Conservation (phyloP, 2,797 vertebrate species). For the Thunnus albacares region DNA sequence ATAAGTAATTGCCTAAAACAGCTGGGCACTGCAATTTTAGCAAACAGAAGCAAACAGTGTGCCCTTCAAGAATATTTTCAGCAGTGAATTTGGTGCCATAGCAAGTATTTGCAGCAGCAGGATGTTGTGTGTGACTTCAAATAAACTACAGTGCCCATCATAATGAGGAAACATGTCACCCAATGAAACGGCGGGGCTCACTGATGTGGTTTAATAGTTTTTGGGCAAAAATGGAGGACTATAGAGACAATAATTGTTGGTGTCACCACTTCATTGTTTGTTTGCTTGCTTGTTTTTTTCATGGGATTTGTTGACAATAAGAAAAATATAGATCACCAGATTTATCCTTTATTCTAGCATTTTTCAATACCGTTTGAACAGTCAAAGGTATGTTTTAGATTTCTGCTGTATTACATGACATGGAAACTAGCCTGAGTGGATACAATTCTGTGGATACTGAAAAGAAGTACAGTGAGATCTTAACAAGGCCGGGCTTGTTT, state of each 20-base stretch:
- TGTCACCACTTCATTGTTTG: too few relatives aligned
- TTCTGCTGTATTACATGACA: slow-evolving; percentile 9
- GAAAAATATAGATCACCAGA: background rate
- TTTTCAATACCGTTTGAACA: background rate
- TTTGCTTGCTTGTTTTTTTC: slow-evolving; percentile 28
- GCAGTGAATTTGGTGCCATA: background rate
- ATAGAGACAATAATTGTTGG: background rate
- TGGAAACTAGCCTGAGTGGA: background rate
- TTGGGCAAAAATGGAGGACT: background rate
- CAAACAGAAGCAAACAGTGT: background rate
- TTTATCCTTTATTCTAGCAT: background rate
- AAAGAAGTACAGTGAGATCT: slow-evolving; percentile 10
- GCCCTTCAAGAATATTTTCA: slow-evolving; percentile 29
- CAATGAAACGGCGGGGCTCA: background rate
- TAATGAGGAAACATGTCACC: background rate
- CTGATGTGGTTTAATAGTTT: background rate
- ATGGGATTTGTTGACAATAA: slow-evolving; percentile 16
- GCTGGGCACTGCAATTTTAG: background rate
- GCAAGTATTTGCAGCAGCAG: background rate
- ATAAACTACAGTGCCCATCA: background rate
- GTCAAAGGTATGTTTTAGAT: slow-evolving; percentile 6
- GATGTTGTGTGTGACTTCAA: background rate
- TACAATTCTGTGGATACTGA: slow-evolving; percentile 18
- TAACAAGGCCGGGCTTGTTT: slow-evolving; percentile 19
- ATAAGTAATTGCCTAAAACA: background rate